Percentiles rank a stretch among this genome's conserved stretches.
These are phyloP conservation scores for Callionymus lyra DNA, from an alignment of 2,113 vertebrate genomes.

Conservation along the genomic window DNA sequence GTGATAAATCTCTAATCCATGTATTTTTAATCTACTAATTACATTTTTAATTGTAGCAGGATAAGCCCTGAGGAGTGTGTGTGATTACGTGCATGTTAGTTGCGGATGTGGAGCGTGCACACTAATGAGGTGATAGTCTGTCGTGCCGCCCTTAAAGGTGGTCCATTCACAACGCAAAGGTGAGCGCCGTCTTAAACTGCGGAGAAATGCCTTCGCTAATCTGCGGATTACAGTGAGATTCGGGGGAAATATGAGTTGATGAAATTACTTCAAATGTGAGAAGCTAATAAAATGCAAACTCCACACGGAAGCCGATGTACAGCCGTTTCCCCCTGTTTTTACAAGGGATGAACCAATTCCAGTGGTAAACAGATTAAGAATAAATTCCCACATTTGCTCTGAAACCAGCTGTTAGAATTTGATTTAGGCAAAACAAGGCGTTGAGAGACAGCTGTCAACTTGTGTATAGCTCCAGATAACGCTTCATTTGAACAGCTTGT, in stretches of 20 bases:
- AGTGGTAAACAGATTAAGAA: slow-evolving; percentile 56
- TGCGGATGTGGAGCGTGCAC: slow-evolving; percentile 22
- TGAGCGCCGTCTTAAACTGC: slow-evolving; percentile 50
- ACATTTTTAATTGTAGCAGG: slow-evolving; percentile 70
- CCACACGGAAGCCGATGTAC: slow-evolving; percentile 23
- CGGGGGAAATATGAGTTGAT: slow-evolving; percentile 39
- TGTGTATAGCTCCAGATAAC: slow-evolving; percentile 51
- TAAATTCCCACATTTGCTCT: slow-evolving; percentile 55
- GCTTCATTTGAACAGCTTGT: slow-evolving; percentile 53
- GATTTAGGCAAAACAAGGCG: slow-evolving; percentile 56
- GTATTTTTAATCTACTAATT: slow-evolving; percentile 74
- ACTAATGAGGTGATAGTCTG: slow-evolving; percentile 60
- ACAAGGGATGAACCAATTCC: slow-evolving; percentile 48
- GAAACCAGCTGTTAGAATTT: slow-evolving; percentile 58
- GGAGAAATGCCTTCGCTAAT: slow-evolving; percentile 63
- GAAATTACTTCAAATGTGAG: slow-evolving; percentile 52
- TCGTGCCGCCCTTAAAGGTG: slow-evolving; percentile 51
- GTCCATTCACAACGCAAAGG: slow-evolving; percentile 51
- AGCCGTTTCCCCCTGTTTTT: slow-evolving; percentile 7
- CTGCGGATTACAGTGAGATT: slow-evolving; percentile 59
- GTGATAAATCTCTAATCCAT: slow-evolving; percentile 61
- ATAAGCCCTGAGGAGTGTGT: slow-evolving; percentile 56
- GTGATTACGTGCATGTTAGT: slow-evolving; percentile 17
- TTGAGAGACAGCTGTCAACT: slow-evolving; percentile 53
- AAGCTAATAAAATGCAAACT: slow-evolving; percentile 59